Conservation (phyloP, 2,113 vertebrate species). For the Donacobius atricapilla region DNA sequence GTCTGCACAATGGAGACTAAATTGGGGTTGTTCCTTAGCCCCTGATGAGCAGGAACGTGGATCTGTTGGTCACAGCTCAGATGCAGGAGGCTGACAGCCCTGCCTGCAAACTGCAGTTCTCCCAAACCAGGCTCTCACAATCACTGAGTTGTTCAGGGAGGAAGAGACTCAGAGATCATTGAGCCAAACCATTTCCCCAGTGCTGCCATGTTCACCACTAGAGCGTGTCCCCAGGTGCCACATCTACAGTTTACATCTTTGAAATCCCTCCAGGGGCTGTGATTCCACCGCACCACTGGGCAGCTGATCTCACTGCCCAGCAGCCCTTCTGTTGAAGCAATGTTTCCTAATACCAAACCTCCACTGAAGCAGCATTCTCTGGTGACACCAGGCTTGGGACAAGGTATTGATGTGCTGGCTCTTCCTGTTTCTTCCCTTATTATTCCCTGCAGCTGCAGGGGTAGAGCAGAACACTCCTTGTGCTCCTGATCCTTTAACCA, state of each 20-base stretch:
- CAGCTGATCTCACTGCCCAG: neutral
- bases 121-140: neutral
- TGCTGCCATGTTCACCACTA: neutral
- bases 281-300: neutral
- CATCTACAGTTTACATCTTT: neutral
- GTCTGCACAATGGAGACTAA: neutral
- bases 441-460: neutral
- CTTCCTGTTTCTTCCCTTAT: neutral
- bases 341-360: too few species aligned
- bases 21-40: neutral
- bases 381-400: neutral
- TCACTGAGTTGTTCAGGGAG: neutral
- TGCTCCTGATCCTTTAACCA: neutral
- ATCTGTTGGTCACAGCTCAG: neutral
- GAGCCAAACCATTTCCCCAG: neutral
- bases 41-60: rapidly evolving
- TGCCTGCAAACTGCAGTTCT: neutral
- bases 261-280: too few species aligned
- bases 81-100: neutral
- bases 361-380: neutral
- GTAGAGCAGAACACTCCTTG: neutral
- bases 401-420: neutral
- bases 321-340: neutral
- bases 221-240: neutral
- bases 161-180: neutral